A percentile compares a stretch with the other conserved stretches of the same genome.
phyloP scores from a whole-genome alignment of 2,888 invertebrate genomes.

The Dysmachus trigonus region DNA sequence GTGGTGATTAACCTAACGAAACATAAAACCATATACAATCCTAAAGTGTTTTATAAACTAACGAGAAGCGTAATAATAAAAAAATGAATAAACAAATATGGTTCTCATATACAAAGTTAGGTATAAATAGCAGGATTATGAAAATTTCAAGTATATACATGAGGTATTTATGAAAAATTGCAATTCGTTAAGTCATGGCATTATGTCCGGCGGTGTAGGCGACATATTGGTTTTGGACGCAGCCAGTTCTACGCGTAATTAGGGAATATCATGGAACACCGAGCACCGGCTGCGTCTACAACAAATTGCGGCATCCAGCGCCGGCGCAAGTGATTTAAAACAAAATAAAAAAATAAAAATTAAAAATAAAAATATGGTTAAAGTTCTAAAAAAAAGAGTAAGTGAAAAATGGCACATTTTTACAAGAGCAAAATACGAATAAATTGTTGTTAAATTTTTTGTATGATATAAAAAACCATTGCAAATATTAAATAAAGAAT shows the following conservation, averaged over 20 bases:
- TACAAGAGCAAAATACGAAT: constrained; percentile 6
- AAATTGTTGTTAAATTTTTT: constrained; percentile 10
- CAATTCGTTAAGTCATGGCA: background rate
- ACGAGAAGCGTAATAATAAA: constrained; percentile 2
- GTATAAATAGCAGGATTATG: constrained; percentile 25
- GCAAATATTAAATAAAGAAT: background rate
- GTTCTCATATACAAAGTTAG: constrained; percentile 33
- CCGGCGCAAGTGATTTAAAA: background rate
- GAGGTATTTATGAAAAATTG: background rate
- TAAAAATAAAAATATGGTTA: constrained; percentile 22
- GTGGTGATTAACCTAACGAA: constrained; percentile 71
- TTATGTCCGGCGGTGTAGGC: background rate
- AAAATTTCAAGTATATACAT: background rate
- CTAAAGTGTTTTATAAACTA: constrained; percentile 21
- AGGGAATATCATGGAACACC: background rate
- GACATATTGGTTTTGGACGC: background rate
- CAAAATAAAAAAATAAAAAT: no score
- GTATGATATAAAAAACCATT: background rate
- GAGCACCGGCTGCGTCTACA: background rate
- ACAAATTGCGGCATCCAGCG: background rate
- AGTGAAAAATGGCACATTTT: constrained; percentile 19
- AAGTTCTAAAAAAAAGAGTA: constrained; percentile 21
- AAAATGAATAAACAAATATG: constrained; percentile 22
- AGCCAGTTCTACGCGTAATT: background rate
- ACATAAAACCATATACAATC: constrained; percentile 18